Percentiles rank a stretch among this genome's conserved stretches.
Conservation (phyloP, 1,140 invertebrate species). For the Papilio glaucus region DNA sequence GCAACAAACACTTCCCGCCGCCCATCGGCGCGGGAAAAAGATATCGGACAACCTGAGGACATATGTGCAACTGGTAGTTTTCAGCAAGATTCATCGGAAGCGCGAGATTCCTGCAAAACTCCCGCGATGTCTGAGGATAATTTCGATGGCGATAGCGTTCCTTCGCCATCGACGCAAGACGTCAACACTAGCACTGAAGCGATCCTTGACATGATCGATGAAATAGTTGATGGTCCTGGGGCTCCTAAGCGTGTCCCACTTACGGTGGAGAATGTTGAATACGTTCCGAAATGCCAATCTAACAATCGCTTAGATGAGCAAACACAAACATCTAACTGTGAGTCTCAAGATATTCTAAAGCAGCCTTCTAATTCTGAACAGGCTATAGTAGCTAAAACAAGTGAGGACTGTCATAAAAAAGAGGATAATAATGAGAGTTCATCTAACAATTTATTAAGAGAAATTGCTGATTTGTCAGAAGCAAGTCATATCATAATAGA, state of each 20-base stretch:
- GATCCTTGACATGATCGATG: conserved; percentile 82
- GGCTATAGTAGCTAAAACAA: neutral
- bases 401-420: conserved; percentile 28
- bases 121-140: conserved; percentile 77
- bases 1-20: conserved; percentile 80
- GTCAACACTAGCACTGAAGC: conserved; percentile 81
- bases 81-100: conserved; percentile 65
- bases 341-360: neutral
- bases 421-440: conserved; percentile 26
- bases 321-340: neutral
- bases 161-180: conserved; percentile 73
- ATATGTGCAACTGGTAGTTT: conserved; percentile 73
- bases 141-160: conserved; percentile 77
- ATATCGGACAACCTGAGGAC: conserved; percentile 73
- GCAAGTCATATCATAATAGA: conserved; percentile 49
- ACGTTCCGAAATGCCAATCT: conserved; percentile 4
- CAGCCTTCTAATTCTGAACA: neutral
- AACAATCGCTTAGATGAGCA: conserved; percentile 19
- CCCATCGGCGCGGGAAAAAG: conserved; percentile 82
- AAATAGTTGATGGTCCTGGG: conserved; percentile 77
- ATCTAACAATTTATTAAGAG: conserved; percentile 9
- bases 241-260: conserved; percentile 68
- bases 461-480: conserved; percentile 47
- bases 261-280: conserved; percentile 43
- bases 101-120: conserved; percentile 64